phyloP scores from a whole-genome alignment of 2,888 invertebrate species.

The Salpingus planirostris region DNA sequence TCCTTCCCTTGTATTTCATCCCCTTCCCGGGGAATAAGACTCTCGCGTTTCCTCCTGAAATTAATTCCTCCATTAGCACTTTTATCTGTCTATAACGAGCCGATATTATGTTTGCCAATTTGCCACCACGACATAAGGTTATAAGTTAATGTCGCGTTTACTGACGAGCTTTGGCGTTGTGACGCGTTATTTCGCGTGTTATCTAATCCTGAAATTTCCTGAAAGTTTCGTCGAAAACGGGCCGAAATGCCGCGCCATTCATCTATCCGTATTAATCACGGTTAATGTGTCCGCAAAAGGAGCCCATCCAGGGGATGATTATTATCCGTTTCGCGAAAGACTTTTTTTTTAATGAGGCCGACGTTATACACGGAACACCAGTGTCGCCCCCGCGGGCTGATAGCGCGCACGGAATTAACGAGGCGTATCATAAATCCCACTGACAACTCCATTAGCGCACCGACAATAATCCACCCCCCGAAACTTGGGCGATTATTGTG shows the following conservation, averaged over 20 bases:
- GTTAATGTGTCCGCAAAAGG: conserved; percentile 10
- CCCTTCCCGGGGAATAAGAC: too few species aligned
- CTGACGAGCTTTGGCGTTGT: too few species aligned
- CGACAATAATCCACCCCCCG: conserved; percentile 2
- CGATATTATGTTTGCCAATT: too few species aligned
- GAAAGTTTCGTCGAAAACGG: conserved; percentile 11
- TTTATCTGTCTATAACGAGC: too few species aligned
- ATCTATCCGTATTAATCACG: conserved; percentile 16
- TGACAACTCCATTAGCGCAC: conserved; percentile 14
- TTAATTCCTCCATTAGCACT: too few species aligned
- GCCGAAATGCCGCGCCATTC: conserved; percentile 16
- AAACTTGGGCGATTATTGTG: conserved; percentile 4
- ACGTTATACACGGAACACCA: conserved; percentile 4
- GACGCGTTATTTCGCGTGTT: too few species aligned
- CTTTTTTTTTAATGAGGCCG: conserved; percentile 4
- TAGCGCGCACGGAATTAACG: conserved; percentile 12
- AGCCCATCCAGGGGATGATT: conserved; percentile 5
- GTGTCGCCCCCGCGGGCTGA: too few species aligned
- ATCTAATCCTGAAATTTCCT: conserved; percentile 21
- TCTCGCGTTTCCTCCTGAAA: too few species aligned
- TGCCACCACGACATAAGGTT: too few species aligned
- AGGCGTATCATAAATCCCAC: conserved; percentile 8
- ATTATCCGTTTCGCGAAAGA: conserved; percentile 5
- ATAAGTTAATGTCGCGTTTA: too few species aligned
- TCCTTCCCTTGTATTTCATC: too few species aligned